Evolutionary conservation across 37 sponge, comb jelly and placozoan genomes (phyloP).

Genomic region (Beroe ovata): DNA sequence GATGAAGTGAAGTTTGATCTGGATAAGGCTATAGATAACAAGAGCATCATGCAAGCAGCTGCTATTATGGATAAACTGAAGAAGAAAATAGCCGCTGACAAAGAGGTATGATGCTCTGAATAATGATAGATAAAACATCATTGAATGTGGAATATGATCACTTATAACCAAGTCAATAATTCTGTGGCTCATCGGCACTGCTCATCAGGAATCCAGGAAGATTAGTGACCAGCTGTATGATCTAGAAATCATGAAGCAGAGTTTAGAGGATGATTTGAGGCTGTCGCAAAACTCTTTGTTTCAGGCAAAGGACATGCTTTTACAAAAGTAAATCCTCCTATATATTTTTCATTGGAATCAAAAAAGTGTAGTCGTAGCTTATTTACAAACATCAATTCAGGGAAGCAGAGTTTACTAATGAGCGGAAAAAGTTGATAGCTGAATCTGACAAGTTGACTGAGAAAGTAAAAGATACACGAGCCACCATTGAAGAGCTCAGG

Average conservation of each 20-base stretch:
- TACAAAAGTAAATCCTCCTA: conserved; percentile 16
- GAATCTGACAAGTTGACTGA: not conserved
- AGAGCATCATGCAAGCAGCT: conserved; percentile 34
- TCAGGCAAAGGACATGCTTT: not conserved
- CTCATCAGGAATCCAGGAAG: not conserved
- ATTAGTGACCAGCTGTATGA: conserved; percentile 6
- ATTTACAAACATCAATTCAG: too few relatives aligned
- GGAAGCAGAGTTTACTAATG: not conserved
- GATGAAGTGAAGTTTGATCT: conserved; percentile 3
- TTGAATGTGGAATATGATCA: not conserved
- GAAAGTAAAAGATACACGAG: conserved; percentile 5
- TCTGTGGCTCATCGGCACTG: too few relatives aligned
- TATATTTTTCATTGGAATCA: too few relatives aligned
- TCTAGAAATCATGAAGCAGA: not conserved
- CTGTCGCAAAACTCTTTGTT: not conserved
- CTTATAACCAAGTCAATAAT: too few relatives aligned
- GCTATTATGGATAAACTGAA: conserved; percentile 9
- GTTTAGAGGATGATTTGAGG: conserved; percentile 26
- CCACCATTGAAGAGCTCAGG: not conserved
- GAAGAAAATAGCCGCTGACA: conserved; percentile 45
- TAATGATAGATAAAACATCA: not conserved
- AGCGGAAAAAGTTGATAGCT: not conserved
- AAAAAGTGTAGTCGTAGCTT: too few relatives aligned
- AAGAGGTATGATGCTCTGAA: too few relatives aligned
- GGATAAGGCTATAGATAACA: conserved; percentile 28